Evolutionary conservation across 2,113 vertebrate genomes (phyloP).

Genomic region (Myodes glareolus): DNA sequence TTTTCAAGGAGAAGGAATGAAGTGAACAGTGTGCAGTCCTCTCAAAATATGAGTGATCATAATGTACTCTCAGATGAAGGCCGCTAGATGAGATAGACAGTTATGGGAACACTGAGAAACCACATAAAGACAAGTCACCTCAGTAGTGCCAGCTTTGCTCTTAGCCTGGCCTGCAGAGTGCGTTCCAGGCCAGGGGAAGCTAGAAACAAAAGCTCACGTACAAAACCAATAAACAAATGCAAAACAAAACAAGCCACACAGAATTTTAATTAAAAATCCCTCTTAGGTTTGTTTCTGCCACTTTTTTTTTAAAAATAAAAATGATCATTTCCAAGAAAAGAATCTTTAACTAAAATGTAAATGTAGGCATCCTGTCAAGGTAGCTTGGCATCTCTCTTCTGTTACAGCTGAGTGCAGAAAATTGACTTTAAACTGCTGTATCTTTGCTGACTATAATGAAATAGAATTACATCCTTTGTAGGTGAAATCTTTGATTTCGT

Average conservation of each 20-base stretch:
- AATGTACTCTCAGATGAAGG: not conserved
- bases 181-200: not conserved
- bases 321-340: not conserved
- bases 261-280: not conserved
- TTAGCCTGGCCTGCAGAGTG: not conserved
- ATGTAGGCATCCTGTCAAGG: not conserved
- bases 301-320: not conserved
- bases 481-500: conserved; percentile 38
- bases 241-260: not conserved
- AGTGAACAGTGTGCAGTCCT: not conserved
- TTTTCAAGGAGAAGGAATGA: not conserved
- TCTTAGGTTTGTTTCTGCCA: not conserved
- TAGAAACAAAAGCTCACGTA: not conserved
- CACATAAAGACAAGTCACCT: too few relatives aligned
- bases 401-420: conserved; percentile 32
- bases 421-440: conserved; percentile 51
- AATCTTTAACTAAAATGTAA: conserved; percentile 36
- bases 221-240: not conserved
- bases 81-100: not conserved
- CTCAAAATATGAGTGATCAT: not conserved
- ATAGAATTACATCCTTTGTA: conserved; percentile 45
- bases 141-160: not conserved
- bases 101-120: not conserved
- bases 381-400: conserved; percentile 21
- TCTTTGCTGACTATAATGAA: conserved; percentile 41